Conservation (phyloP, 2,888 invertebrate genomes). For the Xanthia togata region DNA sequence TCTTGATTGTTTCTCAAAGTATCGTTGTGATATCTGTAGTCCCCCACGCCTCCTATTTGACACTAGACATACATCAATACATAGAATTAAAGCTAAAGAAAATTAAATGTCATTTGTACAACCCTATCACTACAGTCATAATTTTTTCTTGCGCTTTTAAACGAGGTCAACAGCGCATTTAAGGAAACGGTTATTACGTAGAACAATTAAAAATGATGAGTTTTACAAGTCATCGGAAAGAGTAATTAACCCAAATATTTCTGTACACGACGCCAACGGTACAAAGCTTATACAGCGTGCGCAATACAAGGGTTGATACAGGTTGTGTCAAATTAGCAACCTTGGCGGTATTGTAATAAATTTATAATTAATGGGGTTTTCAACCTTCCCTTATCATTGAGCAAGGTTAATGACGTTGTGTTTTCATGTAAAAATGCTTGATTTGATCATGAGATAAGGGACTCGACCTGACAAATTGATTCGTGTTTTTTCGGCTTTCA, state of each 20-base stretch:
- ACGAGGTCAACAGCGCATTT: conserved; percentile 53
- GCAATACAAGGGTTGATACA: conserved; percentile 57
- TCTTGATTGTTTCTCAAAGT: background rate
- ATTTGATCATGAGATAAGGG: conserved; percentile 21
- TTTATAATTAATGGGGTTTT: conserved; percentile 37
- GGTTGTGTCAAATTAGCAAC: conserved; percentile 40
- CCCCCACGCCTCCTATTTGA: background rate
- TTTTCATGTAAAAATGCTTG: conserved; percentile 5
- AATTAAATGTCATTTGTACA: conserved; percentile 12
- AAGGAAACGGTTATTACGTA: conserved; percentile 62
- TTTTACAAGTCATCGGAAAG: conserved; percentile 70
- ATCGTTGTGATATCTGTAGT: background rate
- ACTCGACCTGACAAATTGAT: conserved; percentile 6
- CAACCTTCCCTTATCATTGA: conserved; percentile 29
- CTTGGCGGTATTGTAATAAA: conserved; percentile 48
- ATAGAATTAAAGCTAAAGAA: background rate
- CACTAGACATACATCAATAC: background rate
- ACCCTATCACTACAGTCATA: conserved; percentile 10
- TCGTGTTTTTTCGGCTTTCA: conserved; percentile 1
- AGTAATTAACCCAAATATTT: conserved; percentile 77
- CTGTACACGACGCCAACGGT: conserved; percentile 25
- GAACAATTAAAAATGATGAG: conserved; percentile 72
- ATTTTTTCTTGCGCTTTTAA: conserved; percentile 38
- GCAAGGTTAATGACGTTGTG: conserved; percentile 45
- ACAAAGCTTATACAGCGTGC: conserved; percentile 46